Percentiles rank a stretch among this genome's conserved stretches.
Evolutionary conservation across 2,113 vertebrate genomes (phyloP).

Genomic region (Aptenodytes patagonicus): DNA sequence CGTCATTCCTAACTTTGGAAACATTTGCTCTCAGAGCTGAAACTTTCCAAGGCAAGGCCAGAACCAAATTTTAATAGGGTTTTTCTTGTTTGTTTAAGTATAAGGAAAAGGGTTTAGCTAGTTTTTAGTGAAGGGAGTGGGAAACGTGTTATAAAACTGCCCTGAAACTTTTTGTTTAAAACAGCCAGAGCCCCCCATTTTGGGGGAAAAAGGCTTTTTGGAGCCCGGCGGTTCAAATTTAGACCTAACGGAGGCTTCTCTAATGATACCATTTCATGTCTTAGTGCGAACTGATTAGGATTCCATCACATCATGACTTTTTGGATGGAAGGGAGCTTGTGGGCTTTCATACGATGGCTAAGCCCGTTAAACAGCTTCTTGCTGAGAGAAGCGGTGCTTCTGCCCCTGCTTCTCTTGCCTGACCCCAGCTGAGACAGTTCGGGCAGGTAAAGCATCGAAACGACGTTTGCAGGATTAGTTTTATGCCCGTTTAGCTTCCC

Average conservation of each 20-base stretch:
- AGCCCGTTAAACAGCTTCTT: not conserved
- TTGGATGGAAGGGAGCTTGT: not conserved
- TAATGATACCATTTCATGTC: not conserved
- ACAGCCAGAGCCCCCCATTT: not conserved
- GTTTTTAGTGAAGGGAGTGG: not conserved
- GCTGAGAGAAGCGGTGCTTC: not conserved
- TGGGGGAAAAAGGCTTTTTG: not conserved
- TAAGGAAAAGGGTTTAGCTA: not conserved
- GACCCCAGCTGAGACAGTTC: not conserved
- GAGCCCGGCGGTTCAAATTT: not conserved
- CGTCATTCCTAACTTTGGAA: not conserved
- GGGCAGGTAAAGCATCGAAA: fast-evolving
- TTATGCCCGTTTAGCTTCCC: not conserved
- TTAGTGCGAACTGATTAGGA: not conserved
- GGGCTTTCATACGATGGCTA: not conserved
- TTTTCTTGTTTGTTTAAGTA: not conserved
- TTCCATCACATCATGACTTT: not conserved
- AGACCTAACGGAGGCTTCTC: not conserved
- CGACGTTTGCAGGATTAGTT: not conserved
- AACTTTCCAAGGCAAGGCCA: not conserved
- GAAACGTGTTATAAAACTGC: not conserved
- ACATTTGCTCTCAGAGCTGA: not conserved
- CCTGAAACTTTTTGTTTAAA: not conserved
- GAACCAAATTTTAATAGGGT: not conserved
- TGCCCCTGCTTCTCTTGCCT: not conserved